phyloP scores from a whole-genome alignment of 2,113 vertebrate species.

The Equus quagga region DNA sequence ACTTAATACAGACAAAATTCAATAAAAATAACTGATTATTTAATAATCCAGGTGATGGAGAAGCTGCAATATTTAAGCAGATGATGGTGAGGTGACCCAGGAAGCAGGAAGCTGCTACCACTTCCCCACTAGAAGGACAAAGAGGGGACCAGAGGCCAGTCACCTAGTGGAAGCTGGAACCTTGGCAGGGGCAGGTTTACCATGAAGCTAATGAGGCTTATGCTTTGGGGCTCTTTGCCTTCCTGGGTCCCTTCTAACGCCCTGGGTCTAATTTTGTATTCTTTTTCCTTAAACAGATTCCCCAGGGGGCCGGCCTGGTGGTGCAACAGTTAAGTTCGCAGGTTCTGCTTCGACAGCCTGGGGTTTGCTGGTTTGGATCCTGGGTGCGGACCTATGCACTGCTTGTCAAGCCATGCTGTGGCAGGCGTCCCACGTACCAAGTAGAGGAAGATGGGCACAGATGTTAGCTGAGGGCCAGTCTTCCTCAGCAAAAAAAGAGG shows the following conservation, averaged over 20 bases:
- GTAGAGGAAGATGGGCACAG: too few species aligned
- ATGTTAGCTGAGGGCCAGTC: too few species aligned
- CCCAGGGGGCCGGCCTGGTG: background rate
- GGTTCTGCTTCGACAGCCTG: too few species aligned
- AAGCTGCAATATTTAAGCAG: background rate
- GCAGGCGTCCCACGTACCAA: too few species aligned
- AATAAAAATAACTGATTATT: background rate
- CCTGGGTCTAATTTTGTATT: background rate
- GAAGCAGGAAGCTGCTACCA: background rate
- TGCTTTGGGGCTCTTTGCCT: background rate
- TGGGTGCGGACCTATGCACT: too few species aligned
- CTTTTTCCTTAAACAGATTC: background rate
- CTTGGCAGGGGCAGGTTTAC: background rate
- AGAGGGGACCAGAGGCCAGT: accelerated
- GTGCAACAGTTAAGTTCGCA: too few species aligned
- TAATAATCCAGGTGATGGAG: background rate
- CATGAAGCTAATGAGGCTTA: background rate
- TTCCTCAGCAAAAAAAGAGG: too few species aligned
- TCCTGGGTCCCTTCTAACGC: background rate
- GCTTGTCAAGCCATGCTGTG: too few species aligned
- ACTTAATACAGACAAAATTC: background rate
- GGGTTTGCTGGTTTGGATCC: too few species aligned
- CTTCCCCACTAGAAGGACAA: background rate
- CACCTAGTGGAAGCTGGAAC: background rate
- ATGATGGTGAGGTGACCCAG: background rate